phyloP scores from a whole-genome alignment of 2,113 vertebrate species.

The Bungarus multicinctus region DNA sequence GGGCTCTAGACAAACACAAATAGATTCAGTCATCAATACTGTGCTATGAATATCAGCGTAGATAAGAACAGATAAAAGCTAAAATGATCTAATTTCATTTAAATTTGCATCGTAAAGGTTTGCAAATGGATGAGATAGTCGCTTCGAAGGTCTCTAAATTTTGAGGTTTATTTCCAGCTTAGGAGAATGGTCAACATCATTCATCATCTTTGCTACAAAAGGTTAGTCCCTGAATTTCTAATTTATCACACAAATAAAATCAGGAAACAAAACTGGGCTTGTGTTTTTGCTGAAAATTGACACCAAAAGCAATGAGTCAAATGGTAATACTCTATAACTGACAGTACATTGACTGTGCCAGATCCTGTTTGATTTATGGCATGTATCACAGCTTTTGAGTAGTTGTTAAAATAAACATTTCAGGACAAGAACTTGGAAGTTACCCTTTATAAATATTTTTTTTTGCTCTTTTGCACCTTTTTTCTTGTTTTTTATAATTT shows the following conservation, averaged over 20 bases:
- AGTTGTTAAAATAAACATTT: constrained; percentile 37
- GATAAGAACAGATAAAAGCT: not conserved
- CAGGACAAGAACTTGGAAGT: constrained; percentile 21
- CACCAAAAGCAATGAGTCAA: constrained; percentile 41
- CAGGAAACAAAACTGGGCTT: constrained; percentile 42
- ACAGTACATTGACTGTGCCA: not conserved
- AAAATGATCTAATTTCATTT: not conserved
- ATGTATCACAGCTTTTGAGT: constrained; percentile 20
- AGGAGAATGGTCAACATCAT: not conserved
- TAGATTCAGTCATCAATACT: not conserved
- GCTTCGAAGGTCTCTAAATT: not conserved
- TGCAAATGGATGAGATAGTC: not conserved
- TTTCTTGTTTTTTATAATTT: too few relatives aligned
- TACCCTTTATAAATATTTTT: too few relatives aligned
- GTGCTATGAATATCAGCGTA: not conserved
- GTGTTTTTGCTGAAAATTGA: constrained; percentile 39
- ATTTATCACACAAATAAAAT: constrained; percentile 22
- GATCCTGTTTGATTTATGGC: not conserved
- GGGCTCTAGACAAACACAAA: not conserved
- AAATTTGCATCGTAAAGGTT: not conserved
- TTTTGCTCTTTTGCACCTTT: too few relatives aligned
- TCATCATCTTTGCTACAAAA: too few relatives aligned
- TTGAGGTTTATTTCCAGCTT: accelerated
- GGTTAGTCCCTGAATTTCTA: not conserved
- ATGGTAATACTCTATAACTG: constrained; percentile 3